Percentiles rank a stretch among this genome's conserved stretches.
phyloP scores from a whole-genome alignment of 2,797 vertebrate genomes.

The Gymnodraco acuticeps region DNA sequence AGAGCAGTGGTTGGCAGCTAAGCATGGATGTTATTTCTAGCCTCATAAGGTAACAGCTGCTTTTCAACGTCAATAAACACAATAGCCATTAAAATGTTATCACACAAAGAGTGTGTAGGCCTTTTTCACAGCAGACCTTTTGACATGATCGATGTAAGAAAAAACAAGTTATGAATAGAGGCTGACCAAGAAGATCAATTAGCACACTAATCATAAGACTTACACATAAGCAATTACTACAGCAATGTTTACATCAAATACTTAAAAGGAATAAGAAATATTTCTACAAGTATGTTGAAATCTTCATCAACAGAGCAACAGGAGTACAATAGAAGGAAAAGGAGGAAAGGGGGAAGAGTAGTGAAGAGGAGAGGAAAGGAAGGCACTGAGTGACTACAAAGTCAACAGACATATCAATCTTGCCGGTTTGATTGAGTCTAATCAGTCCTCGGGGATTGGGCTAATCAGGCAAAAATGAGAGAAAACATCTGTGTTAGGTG shows the following conservation, averaged over 20 bases:
- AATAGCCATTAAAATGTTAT: neutral
- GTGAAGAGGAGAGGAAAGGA: slow-evolving; percentile 23
- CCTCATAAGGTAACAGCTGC: slow-evolving; percentile 45
- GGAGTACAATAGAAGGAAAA: neutral
- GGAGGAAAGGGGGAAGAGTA: neutral
- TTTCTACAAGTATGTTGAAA: neutral
- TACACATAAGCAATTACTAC: neutral
- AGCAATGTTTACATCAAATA: neutral
- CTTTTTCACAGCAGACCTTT: slow-evolving; percentile 1
- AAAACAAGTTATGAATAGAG: neutral
- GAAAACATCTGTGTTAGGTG: slow-evolving; percentile 40
- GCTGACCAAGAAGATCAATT: neutral
- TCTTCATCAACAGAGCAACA: neutral
- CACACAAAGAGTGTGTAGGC: slow-evolving; percentile 8
- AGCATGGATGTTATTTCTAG: slow-evolving; percentile 58
- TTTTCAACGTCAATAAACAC: slow-evolving; percentile 41
- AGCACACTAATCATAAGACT: neutral
- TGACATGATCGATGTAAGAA: neutral
- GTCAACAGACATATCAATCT: slow-evolving; percentile 36
- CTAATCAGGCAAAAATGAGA: slow-evolving; percentile 38
- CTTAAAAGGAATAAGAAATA: neutral
- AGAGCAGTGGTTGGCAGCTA: slow-evolving; percentile 56
- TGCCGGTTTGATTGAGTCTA: slow-evolving; percentile 5
- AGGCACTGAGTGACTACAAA: slow-evolving; percentile 10
- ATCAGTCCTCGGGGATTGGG: slow-evolving; percentile 34